phyloP scores from a whole-genome alignment of 2,888 invertebrate genomes.

The Mythimna loreyi region DNA sequence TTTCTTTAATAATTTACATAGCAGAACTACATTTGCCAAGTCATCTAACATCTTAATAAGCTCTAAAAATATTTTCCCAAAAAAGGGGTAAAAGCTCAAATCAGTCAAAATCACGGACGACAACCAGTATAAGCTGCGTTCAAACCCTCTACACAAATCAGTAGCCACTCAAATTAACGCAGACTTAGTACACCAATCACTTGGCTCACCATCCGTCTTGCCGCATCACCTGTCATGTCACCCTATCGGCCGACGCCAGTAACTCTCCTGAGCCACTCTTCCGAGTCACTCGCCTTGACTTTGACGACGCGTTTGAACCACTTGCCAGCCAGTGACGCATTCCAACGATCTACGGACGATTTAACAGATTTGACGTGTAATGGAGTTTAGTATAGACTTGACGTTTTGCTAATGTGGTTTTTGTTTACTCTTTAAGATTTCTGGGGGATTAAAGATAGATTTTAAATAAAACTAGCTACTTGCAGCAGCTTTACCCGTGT shows the following conservation, averaged over 20 bases:
- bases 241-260: constrained; percentile 40
- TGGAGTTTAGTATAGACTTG: constrained; percentile 43
- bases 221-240: constrained; percentile 39
- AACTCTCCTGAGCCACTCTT: constrained; percentile 46
- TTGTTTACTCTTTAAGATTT: constrained; percentile 30
- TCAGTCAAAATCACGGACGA: neutral
- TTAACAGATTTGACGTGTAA: constrained; percentile 46
- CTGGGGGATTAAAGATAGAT: constrained; percentile 10
- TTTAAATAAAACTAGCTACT: constrained; percentile 4
- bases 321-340: constrained; percentile 43
- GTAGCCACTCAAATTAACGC: constrained; percentile 36
- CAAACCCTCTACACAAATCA: constrained; percentile 4
- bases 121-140: neutral
- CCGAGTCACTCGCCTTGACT: constrained; percentile 38
- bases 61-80: neutral
- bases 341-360: constrained; percentile 35
- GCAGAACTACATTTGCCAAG: too few species aligned
- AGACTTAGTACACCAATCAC: constrained; percentile 41
- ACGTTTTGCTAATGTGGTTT: constrained; percentile 31
- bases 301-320: constrained; percentile 48
- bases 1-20: too few species aligned
- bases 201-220: constrained; percentile 43
- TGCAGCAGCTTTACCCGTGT: too few species aligned
- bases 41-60: too few species aligned
- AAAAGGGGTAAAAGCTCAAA: neutral